Conservation (phyloP, 2,113 vertebrate species). For the Halcyon malimbica region DNA sequence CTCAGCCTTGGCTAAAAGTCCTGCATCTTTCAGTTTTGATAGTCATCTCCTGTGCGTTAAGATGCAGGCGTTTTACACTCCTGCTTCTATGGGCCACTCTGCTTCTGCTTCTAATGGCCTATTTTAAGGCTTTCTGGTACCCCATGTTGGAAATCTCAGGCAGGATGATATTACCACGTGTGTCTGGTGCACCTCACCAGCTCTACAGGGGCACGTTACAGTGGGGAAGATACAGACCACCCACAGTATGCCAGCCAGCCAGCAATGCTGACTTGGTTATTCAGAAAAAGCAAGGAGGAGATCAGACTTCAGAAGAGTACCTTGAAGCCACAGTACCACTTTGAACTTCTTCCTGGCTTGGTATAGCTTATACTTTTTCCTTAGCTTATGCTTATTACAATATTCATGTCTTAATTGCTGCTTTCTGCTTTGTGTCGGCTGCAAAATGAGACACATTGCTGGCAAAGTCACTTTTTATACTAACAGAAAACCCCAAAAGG, state of each 20-base stretch:
- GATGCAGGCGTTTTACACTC: neutral
- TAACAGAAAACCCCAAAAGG: neutral
- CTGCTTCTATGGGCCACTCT: no score
- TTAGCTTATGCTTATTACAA: neutral
- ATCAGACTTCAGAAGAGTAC: neutral
- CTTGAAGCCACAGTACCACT: neutral
- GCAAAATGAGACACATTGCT: neutral
- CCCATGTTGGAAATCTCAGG: neutral
- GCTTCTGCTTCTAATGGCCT: neutral
- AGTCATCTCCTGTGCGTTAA: neutral
- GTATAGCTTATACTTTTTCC: neutral
- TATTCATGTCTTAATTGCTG: slow-evolving; percentile 28
- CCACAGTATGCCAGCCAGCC: neutral
- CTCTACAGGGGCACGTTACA: neutral
- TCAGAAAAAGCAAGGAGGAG: neutral
- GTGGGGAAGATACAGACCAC: neutral
- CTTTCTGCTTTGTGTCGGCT: slow-evolving; percentile 24
- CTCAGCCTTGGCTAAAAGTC: neutral
- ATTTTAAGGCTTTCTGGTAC: neutral
- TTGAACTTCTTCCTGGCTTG: neutral
- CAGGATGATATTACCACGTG: neutral
- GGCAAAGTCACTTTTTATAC: neutral
- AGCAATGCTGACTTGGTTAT: neutral
- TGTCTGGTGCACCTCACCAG: neutral
- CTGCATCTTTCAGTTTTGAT: neutral